Evolutionary conservation across 2,113 vertebrate species (phyloP), one percentile per base, ranked within the genome.

Genomic region (Etia nguti): DNA sequence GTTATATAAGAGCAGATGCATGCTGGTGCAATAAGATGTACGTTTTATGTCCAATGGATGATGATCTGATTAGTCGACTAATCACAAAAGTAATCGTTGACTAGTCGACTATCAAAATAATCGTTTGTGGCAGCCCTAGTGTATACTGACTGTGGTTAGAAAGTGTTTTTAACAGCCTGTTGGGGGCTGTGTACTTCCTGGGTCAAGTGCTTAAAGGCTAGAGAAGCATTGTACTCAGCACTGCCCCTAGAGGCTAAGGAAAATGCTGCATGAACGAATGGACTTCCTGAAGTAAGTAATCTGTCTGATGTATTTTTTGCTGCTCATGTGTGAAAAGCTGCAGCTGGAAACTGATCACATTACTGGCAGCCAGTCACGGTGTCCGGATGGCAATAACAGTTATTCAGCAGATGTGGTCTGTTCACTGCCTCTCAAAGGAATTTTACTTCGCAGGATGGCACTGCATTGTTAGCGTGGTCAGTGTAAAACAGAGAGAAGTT

Each of bases 161-260:
- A 46, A 4, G 22, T 26, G 41, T 26, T 26, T 46, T 46, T 26
- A 10, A 18, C 68, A 46, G 41, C 41, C 38, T 11, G 68, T 16
- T 0, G 15, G 15, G 41, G 41, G 22, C 41, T 10, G n/a, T 70
- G 62, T 70, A 43, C 36, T 70, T 70, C 62, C 62, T 24, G 36
- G 62, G 12, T 70, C 20, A 15, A 41, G 62, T 15, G 6, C 20
- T 15, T 18, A 46, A 26, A 18, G 41, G 16, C 38, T 26, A 46
- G 22, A 26, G 38, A 29, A 48, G 22, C 0, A 9, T 0, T 26
- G 22, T 6, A 0, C 68, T 46, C 22, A 16, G n/a, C 65, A 26
- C 38, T 0, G 13, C 65, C 3, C 34, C 62, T 68, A 68, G 36
- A 15, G 36, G 34, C 38, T 18, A 4, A 73, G 2, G 8, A 46